Conservation (phyloP, 2,797 vertebrate species). For the Dendrocincla fuliginosa region DNA sequence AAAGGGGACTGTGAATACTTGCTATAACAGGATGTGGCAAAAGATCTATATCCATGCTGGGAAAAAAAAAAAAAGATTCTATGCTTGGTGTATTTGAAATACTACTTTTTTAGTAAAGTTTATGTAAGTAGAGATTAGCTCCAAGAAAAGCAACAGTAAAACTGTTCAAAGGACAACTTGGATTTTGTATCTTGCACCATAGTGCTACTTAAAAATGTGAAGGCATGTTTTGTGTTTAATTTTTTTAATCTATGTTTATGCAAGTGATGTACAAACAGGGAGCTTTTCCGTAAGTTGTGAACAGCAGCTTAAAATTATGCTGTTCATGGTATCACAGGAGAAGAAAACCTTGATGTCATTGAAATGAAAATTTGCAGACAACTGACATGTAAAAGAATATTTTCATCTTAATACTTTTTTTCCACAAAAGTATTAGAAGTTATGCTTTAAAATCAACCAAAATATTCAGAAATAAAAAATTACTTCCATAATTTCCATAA, state of each 20-base stretch:
- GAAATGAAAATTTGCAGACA: background rate
- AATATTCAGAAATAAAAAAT: background rate
- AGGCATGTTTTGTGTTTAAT: background rate
- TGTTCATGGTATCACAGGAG: background rate
- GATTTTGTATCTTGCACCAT: background rate
- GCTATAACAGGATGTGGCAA: background rate
- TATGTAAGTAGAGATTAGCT: background rate
- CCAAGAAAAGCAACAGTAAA: background rate
- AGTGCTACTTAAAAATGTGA: background rate
- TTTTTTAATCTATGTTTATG: background rate
- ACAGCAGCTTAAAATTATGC: background rate
- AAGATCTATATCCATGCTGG: background rate
- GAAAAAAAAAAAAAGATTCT: background rate
- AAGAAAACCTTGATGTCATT: background rate
- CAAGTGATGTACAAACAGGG: background rate
- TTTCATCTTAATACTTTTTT: background rate
- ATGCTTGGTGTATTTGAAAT: background rate
- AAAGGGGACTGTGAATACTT: conserved; percentile 21
- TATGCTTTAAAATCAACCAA: background rate
- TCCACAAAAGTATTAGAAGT: background rate
- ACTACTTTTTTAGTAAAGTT: background rate
- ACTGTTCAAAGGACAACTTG: background rate
- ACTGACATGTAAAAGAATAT: background rate
- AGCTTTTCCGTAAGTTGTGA: background rate
- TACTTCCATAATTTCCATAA: background rate